Evolutionary conservation across 37 sponge, comb jelly and placozoan genomes (phyloP).

Genomic region (Aphrocallistes beatrix): DNA sequence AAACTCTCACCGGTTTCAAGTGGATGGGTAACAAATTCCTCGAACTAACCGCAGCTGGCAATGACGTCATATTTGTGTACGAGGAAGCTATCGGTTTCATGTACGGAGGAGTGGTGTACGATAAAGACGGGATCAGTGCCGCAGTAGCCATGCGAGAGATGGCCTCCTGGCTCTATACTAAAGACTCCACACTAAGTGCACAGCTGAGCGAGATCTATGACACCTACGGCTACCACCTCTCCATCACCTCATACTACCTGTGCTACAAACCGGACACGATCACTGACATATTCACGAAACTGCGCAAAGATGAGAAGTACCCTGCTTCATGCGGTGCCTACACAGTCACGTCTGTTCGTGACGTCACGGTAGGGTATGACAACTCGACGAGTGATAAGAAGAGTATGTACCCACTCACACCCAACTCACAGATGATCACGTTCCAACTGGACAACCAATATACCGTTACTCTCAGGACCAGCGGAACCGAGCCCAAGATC

Average conservation of each 20-base stretch:
- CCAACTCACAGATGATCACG: constrained; percentile 74
- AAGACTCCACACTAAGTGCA: constrained; percentile 42
- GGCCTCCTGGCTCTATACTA: constrained; percentile 46
- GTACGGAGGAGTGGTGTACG: constrained; percentile 81
- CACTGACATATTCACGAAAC: not conserved
- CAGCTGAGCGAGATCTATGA: constrained; percentile 57
- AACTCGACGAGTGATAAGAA: constrained; percentile 27
- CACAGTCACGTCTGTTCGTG: constrained; percentile 48
- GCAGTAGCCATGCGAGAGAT: constrained; percentile 67
- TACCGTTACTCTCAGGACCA: constrained; percentile 83
- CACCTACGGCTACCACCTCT: constrained; percentile 34
- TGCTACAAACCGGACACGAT: constrained; percentile 4
- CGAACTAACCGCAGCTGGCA: constrained; percentile 40
- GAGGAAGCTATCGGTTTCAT: constrained; percentile 99
- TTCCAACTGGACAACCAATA: constrained; percentile 70
- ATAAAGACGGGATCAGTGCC: constrained; percentile 94
- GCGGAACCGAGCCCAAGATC: constrained; percentile 97
- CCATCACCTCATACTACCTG: constrained; percentile 6
- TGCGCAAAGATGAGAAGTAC: not conserved
- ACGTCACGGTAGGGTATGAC: constrained; percentile 91
- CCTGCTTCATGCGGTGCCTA: constrained; percentile 28
- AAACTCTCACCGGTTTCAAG: constrained; percentile 96
- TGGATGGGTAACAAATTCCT: constrained; percentile 95
- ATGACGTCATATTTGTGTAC: constrained; percentile 80
- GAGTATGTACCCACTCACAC: constrained; percentile 50